Evolutionary conservation across 2,113 vertebrate genomes (phyloP).

Genomic region (Orthochromis malagaraziensis): DNA sequence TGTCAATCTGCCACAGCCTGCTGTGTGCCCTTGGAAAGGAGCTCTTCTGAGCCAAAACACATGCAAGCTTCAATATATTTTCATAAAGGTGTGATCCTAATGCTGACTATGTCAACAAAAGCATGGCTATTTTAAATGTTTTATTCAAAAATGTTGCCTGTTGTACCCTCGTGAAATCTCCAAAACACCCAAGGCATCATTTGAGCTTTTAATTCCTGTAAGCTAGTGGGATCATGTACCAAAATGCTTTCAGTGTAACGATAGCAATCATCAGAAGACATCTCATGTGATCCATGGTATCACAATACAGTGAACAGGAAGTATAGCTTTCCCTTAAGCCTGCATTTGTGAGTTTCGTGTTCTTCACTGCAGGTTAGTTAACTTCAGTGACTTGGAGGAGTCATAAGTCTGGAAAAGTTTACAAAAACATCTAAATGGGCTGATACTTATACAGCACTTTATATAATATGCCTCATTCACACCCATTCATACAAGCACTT

Average conservation of each 20-base stretch:
- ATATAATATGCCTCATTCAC: no score
- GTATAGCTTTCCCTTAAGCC: background rate
- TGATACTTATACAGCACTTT: background rate
- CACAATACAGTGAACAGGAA: background rate
- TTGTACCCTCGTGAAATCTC: background rate
- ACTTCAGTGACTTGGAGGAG: background rate
- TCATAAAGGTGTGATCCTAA: background rate
- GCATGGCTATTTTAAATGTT: background rate
- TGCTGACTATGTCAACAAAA: background rate
- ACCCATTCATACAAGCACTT: background rate
- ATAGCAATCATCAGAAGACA: background rate
- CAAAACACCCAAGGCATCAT: background rate
- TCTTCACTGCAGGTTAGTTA: background rate
- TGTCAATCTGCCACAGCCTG: background rate
- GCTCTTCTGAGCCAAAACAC: background rate
- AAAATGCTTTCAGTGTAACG: background rate
- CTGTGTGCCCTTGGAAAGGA: constrained; percentile 11
- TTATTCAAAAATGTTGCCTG: background rate
- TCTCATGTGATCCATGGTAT: background rate
- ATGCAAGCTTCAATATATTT: background rate
- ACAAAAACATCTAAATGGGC: background rate
- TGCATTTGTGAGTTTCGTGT: background rate
- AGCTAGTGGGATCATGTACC: background rate
- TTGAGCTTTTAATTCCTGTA: background rate
- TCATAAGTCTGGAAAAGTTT: background rate